These are phyloP conservation scores for Metopolophium dirhodum DNA, from an alignment of 1,140 invertebrate species.

Conservation along the genomic window DNA sequence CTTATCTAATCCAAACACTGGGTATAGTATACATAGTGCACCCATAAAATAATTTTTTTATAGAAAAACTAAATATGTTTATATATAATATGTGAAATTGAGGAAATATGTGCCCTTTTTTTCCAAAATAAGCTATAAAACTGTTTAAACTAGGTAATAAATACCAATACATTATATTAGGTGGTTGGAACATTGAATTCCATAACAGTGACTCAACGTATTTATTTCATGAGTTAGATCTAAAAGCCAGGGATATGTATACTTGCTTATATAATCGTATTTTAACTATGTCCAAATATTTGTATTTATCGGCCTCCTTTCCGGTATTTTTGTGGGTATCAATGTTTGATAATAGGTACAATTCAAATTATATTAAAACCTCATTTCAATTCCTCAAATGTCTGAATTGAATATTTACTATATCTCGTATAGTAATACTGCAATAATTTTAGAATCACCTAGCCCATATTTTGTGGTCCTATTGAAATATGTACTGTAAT, in stretches of 20 bases:
- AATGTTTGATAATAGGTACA: neutral
- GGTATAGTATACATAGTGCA: too few relatives aligned
- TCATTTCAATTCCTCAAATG: too few relatives aligned
- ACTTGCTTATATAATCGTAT: neutral
- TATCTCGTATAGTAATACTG: too few relatives aligned
- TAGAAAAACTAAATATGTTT: neutral
- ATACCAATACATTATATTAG: neutral
- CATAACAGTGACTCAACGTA: neutral
- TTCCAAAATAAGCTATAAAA: neutral
- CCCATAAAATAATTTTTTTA: too few relatives aligned
- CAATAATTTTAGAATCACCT: neutral
- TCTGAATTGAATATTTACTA: too few relatives aligned
- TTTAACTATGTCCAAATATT: neutral
- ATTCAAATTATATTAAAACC: too few relatives aligned
- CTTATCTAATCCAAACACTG: too few relatives aligned
- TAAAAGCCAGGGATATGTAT: neutral
- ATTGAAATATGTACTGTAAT: neutral
- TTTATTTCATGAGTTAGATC: neutral
- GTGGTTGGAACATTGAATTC: neutral
- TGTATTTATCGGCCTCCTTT: neutral
- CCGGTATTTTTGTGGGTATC: neutral
- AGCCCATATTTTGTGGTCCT: neutral
- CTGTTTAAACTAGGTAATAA: neutral
- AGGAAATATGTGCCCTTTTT: neutral
- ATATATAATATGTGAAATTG: too few relatives aligned